Base-by-base conservation (phyloP, 2,113 vertebrate species). In the Bagarius yarrelli region DNA sequence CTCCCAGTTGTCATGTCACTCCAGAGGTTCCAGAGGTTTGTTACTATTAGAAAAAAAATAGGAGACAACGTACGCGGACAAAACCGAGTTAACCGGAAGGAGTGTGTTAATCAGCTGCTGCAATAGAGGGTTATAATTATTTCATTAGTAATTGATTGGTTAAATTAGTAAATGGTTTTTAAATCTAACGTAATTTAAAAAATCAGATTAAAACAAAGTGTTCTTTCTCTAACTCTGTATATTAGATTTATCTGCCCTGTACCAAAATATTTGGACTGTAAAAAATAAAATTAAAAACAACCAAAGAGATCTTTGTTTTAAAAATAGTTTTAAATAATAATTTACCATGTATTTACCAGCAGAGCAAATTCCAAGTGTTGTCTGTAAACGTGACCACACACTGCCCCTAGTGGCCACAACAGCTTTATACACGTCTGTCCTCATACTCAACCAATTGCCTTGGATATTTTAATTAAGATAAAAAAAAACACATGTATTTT, bases 371-470 rank as follows among this genome's bases (percentile, higher is more conserved):
- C 53, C 44, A 32, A 1, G 14, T 44, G 44, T 59, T 9, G n/a
- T 25, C 15, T 53, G 2, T 15, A 80, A 81, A 36, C 53, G 27
- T 82, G 74, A 85, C 81, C 77, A 15, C 73, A 79, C 36, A 78
- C 79, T 61, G 72, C 86, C 84, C 71, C 84, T 80, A 73, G 83
- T 87, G 87, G 86, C 87, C 56, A 53, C 50, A 55, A 34, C 19
- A 3, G 55, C 5, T 8, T 47, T 84, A 67, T 84, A 57, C 87
- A 86, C 40, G 21, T 72, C 27, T 32, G 6, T 23, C 18, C 27
- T 53, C 9, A 11, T 8, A 47, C 1, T 47, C 9, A 47, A 8
- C 9, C 44, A 11, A 11, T 47, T 47, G 1, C 44, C 44, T 47
- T 47, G 11, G 4, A 47, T 47, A 47, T 6, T 47, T 6, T 47